These are phyloP conservation scores for Neodiprion fabricii DNA, from an alignment of 1,140 invertebrate genomes.

Conservation along the genomic window DNA sequence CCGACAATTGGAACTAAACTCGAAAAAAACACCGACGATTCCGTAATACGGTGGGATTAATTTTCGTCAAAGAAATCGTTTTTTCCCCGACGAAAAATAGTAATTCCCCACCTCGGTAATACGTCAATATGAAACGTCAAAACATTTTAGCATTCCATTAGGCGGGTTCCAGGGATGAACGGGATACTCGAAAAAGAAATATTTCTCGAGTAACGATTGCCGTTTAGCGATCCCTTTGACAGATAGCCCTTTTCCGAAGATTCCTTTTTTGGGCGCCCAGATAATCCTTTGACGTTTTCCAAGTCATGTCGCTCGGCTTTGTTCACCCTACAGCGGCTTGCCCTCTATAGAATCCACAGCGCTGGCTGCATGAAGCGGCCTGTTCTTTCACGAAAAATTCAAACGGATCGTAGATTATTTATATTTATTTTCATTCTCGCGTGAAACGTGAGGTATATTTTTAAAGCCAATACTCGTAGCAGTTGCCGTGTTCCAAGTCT, in stretches of 20 bases:
- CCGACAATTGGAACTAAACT: no score
- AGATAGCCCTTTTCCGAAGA: slow-evolving; percentile 22
- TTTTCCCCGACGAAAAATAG: not conserved
- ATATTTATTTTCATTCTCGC: slow-evolving; percentile 18
- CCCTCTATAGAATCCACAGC: not conserved
- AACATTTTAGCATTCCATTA: slow-evolving; percentile 38
- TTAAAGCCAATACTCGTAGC: no score
- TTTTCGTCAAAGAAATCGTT: no score
- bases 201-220: slow-evolving; percentile 29
- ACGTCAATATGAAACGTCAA: slow-evolving; percentile 29
- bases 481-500: no score
- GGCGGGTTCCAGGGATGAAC: not conserved
- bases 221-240: slow-evolving; percentile 34
- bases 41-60: no score
- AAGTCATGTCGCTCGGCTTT: slow-evolving; percentile 42
- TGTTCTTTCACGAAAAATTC: no score
- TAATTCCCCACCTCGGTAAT: not conserved
- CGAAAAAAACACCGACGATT: no score
- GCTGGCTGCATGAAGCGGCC: no score
- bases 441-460: no score
- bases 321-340: slow-evolving; percentile 29
- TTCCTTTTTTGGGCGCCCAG: slow-evolving; percentile 21
- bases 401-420: no score
- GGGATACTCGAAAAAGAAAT: slow-evolving; percentile 17
- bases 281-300: slow-evolving; percentile 47